These are phyloP conservation scores for Lamellibrachia columna DNA, from an alignment of 2,888 invertebrate genomes.

Conservation along the genomic window DNA sequence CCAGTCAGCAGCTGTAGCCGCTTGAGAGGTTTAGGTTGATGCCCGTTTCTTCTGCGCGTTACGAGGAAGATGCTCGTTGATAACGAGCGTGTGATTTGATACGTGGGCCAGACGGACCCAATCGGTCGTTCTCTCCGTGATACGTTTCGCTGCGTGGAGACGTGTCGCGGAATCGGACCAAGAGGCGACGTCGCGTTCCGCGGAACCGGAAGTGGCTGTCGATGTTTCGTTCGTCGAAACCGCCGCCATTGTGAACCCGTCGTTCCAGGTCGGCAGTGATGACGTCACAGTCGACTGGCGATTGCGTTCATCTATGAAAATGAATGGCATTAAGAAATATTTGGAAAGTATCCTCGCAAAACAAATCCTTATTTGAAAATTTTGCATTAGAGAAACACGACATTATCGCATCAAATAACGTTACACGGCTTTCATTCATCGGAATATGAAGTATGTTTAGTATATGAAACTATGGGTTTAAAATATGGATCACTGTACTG, in stretches of 20 bases:
- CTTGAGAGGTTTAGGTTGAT: too few species aligned
- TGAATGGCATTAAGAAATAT: background rate
- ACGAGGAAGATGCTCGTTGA: too few species aligned
- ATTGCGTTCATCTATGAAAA: background rate
- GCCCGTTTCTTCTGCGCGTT: too few species aligned
- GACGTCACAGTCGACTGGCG: background rate
- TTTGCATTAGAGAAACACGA: background rate
- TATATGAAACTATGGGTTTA: too few species aligned
- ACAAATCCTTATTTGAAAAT: background rate
- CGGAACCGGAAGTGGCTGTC: background rate
- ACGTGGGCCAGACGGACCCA: background rate
- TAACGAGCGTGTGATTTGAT: background rate
- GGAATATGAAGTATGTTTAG: too few species aligned
- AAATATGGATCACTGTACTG: too few species aligned
- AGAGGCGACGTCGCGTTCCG: background rate
- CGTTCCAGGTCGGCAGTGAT: background rate
- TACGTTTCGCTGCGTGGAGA: background rate
- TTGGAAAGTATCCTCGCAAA: background rate
- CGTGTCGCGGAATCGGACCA: background rate
- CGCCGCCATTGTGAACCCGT: background rate
- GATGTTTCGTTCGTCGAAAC: background rate
- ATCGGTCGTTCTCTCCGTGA: background rate
- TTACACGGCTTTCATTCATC: too few species aligned
- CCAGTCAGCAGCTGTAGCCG: too few species aligned
- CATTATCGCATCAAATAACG: background rate